These are phyloP conservation scores for Tupiocoris notatus DNA, from an alignment of 2,888 invertebrate species.

Conservation along the genomic window DNA sequence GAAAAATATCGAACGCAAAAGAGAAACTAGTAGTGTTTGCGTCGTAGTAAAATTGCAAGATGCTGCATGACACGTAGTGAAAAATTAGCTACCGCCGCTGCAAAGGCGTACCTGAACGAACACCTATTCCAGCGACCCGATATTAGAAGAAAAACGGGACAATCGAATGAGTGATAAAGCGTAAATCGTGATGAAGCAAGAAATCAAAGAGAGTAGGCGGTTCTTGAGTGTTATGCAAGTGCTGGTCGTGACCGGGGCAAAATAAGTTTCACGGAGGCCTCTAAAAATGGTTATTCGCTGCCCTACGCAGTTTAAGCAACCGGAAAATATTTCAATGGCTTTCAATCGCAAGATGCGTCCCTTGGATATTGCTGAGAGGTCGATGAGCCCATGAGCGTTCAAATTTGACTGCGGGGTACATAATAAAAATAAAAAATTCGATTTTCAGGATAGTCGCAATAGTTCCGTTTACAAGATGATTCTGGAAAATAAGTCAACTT, in stretches of 20 bases:
- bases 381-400: no score
- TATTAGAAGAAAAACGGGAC: not conserved
- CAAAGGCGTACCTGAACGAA: not conserved
- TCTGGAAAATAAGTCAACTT: no score
- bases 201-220: constrained; percentile 21
- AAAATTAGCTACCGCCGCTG: not conserved
- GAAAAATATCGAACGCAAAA: no score
- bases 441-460: no score
- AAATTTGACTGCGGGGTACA: no score
- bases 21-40: no score
- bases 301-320: constrained; percentile 11
- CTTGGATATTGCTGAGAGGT: no score
- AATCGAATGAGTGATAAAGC: not conserved
- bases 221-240: constrained; percentile 8
- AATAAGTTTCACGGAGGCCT: constrained; percentile 17
- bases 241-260: constrained; percentile 19
- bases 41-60: no score
- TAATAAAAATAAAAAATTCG: no score
- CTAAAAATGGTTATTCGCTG: not conserved
- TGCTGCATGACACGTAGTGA: no score
- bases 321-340: constrained; percentile 11
- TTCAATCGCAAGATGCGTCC: no score
- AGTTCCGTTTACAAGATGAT: no score
- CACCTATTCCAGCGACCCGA: not conserved
- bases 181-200: constrained; percentile 27